These are phyloP conservation scores for Micrasema longulum DNA, from an alignment of 1,140 invertebrate genomes.

Conservation along the genomic window DNA sequence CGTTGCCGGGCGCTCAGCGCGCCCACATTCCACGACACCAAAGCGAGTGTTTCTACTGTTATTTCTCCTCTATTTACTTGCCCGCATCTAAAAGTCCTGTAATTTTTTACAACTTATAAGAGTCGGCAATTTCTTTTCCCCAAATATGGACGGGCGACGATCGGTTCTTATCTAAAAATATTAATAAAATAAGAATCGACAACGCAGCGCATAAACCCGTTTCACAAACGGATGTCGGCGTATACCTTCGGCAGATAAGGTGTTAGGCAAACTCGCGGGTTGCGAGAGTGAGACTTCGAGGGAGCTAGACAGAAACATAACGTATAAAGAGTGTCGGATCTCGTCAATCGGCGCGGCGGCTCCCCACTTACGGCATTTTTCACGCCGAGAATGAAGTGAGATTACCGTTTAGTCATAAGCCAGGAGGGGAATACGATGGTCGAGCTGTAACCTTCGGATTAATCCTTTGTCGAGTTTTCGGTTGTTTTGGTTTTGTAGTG, in stretches of 20 bases:
- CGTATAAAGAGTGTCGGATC: not conserved
- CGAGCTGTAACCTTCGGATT: slow-evolving; percentile 29
- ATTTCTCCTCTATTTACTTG: too few relatives aligned
- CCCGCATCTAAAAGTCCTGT: too few relatives aligned
- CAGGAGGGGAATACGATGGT: slow-evolving; percentile 39
- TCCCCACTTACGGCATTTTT: slow-evolving; percentile 51
- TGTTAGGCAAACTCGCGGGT: not conserved
- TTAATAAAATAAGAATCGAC: slow-evolving; percentile 56
- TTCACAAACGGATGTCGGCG: slow-evolving; percentile 74
- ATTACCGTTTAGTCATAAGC: slow-evolving; percentile 52
- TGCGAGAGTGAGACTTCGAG: not conserved
- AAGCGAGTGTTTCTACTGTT: not conserved
- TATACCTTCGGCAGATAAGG: slow-evolving; percentile 53
- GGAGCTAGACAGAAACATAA: slow-evolving; percentile 29
- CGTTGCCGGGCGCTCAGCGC: slow-evolving; percentile 75
- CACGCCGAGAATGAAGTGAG: slow-evolving; percentile 48
- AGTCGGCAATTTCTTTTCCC: too few relatives aligned
- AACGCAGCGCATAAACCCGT: slow-evolving; percentile 72
- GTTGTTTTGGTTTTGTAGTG: slow-evolving; percentile 47
- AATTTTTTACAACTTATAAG: too few relatives aligned
- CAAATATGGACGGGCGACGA: too few relatives aligned
- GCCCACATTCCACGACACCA: slow-evolving; percentile 62
- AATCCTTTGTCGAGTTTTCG: slow-evolving; percentile 35
- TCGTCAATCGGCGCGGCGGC: slow-evolving; percentile 20
- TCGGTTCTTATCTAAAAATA: too few relatives aligned